Evolutionary conservation across 2,797 vertebrate genomes (phyloP), one percentile per base, ranked within the genome.

Genomic region (Odontamblyopus rebecca): DNA sequence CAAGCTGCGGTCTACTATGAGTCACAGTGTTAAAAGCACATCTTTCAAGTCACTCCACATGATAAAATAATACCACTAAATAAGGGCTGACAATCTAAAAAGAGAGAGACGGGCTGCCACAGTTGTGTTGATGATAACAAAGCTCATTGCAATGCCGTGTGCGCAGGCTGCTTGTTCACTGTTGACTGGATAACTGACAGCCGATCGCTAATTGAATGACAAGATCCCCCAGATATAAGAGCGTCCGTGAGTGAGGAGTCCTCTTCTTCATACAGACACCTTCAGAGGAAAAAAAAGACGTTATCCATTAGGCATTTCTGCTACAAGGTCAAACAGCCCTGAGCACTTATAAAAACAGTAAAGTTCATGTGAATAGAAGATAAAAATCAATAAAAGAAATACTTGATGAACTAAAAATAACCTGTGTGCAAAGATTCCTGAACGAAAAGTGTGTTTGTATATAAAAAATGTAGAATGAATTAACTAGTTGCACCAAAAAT

Each of bases 111-210:
- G 44, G 51, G 35, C 72, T 77, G 79, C 81, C 72, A 69, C 76
- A 61, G 60, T 56, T 44, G 26, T 69, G 44, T 23, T 75, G 80
- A 83, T 73, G 60, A 74, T 85, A 82, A 88, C 76, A 79, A 82
- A 81, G 83, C 82, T 82, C 73, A 66, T 67, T 67, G 72, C 73
- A 61, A 83, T 85, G 86, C 79, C 74, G 81, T 81, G 76, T 76
- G 56, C 56, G 27, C 75, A 76, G 74, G 50, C 74, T 44, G 69
- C 74, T 57, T 16, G 63, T 83, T 85, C 72, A 68, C 75, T 68
- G 78, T 75, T 86, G 85, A 82, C 83, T 83, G 81, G 82, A 80
- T 89, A 87, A 86, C 77, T 87, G 86, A 84, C 85, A 86, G 86
- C 73, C 81, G 72, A 80, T 84, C 85, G 84, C 85, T 82, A 73